These are phyloP conservation scores for Capromys pilorides DNA, from an alignment of 2,797 vertebrate species.

Conservation along the genomic window DNA sequence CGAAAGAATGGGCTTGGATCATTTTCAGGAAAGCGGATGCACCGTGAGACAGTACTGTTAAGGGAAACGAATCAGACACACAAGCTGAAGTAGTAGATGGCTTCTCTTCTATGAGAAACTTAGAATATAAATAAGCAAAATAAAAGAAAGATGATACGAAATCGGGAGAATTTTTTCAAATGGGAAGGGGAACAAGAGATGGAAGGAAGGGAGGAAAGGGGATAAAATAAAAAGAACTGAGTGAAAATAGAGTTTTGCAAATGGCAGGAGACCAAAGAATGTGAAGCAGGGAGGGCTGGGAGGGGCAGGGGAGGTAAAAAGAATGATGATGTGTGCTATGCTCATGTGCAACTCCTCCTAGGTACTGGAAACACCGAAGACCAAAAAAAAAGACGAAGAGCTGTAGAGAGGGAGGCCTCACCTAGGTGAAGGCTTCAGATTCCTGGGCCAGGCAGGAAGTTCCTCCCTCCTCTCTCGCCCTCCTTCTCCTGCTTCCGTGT, in stretches of 20 bases:
- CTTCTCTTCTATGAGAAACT: neutral
- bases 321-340: neutral
- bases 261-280: neutral
- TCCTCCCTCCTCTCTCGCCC: too few species aligned
- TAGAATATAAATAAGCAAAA: neutral
- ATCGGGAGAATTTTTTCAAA: neutral
- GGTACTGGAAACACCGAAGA: rapidly evolving
- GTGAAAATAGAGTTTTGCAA: neutral
- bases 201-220: neutral
- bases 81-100: too few species aligned
- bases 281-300: neutral
- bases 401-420: too few species aligned
- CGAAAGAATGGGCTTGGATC: neutral
- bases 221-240: neutral
- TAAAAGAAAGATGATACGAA: neutral
- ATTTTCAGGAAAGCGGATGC: neutral
- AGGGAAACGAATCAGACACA: neutral
- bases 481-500: neutral
- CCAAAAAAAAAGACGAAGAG: neutral
- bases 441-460: neutral
- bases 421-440: neutral
- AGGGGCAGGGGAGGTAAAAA: neutral
- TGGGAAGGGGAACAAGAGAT: neutral
- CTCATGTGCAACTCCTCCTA: neutral
- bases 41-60: neutral